Base-by-base conservation (phyloP, 1,140 invertebrate genomes). In the Plodia interpunctella region DNA sequence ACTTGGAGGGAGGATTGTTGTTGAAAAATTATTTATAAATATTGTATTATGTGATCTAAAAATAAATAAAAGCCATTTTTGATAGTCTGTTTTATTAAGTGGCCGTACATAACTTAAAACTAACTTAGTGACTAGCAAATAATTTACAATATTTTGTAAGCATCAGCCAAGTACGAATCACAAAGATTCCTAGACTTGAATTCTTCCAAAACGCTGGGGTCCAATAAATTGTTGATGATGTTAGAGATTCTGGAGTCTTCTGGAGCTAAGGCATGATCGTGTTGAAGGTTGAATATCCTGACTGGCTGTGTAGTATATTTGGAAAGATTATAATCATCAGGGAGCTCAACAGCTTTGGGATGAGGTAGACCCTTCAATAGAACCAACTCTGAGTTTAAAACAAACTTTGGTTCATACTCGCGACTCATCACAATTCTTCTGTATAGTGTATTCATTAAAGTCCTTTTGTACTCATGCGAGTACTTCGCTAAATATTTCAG, bases 311-410 rank as follows among this genome's bases (percentile, higher is more conserved):
- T 64, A 4, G 56, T 65, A 19, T 70, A 68, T 21, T 65, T 66
- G 1, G 65, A 68, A 21, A 74, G 35, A 52, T 60, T 60, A 19
- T 74, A 74, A 53, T 74, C 68, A 56, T 68, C 55, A 10, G 55
- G 9, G 13, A 73, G 49, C 5, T 50, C 54, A 4, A 50, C 17
- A 8, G 66, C 32, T 13, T 63, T 55, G 0, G 58, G 52, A 51
- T 67, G 49, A 25, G 63, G 50, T 15, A 59, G 32, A 0, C 62
- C 67, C 38, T 66, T 68, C 9, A 74, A 64, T 1, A 74, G 53
- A 13, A 70, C 57, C 9, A 74, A 21, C 28, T 74, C 61, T 0
- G 71, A 74, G 30, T 68, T 55, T 53, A 73, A 54, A 50, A 64
- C 62, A 5, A 73, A 54, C 0, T 63, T 44, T 9, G 67, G 67